Evolutionary conservation across 2,113 vertebrate genomes (phyloP), one percentile per base, ranked within the genome.

Genomic region (Spheniscus mendiculus): DNA sequence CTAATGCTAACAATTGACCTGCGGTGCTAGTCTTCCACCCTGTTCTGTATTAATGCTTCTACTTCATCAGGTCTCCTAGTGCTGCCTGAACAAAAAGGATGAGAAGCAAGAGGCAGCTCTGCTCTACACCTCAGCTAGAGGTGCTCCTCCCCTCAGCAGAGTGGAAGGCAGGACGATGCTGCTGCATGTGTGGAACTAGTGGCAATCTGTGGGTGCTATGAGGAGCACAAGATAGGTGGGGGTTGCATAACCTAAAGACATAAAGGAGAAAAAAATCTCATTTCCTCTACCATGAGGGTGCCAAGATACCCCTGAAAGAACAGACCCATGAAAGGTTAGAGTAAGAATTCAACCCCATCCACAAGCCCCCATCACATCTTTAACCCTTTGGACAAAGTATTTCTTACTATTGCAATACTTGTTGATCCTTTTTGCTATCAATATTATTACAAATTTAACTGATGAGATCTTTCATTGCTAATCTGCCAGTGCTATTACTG

Each of bases 161-260:
- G 55, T 12, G 15, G 13, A 59, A 1, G 4, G 36, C n/a, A 79
- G 36, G 40, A 85, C 2, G 4, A 4, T 42, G 30, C 10, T 82
- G 30, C 82, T 56, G 74, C 29, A 12, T 27, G 16, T 4, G 3
- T 21, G 15, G 74, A 78, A 47, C 5, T 3, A 53, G 18, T 12
- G 42, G 23, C 23, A 73, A n/a, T 22, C 65, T 76, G 20, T 2
- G 1, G 25, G 40, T 36, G 32, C 81, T 84, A 32, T 13, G 44
- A 72, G 67, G 23, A 79, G 47, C 30, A 53, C 0, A 0, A 32
- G 30, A 29, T 44, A 53, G 16, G 19, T 49, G 56, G 4, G 0
- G 0, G 27, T 16, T 76, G 32, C n/a, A n/a, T 38, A 59, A 10
- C n/a, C 17, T 52, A 29, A 81, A 50, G 32, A 80, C 5, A 67